Conservation (phyloP, 2,113 vertebrate species). For the Scopus umbretta region DNA sequence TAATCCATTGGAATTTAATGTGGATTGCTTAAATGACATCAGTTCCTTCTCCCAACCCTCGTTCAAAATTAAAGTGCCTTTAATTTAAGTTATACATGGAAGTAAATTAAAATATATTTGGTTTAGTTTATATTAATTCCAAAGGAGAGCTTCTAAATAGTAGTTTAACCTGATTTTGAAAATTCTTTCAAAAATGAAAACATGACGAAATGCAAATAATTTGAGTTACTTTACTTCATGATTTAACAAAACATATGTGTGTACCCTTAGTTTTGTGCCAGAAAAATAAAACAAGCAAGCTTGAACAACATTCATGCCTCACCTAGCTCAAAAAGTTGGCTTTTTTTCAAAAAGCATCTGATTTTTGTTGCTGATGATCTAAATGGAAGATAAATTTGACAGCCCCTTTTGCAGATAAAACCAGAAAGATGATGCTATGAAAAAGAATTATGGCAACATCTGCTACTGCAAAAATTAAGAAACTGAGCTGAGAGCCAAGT, state of each 20-base stretch:
- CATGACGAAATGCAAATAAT: not conserved
- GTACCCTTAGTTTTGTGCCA: not conserved
- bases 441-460: constrained; percentile 69
- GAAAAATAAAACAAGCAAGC: not conserved
- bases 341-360: constrained; percentile 29
- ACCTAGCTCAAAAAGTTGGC: not conserved
- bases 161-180: not conserved
- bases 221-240: not conserved
- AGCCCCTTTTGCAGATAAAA: constrained; percentile 62
- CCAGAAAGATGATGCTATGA: constrained; percentile 53
- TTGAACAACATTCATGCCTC: not conserved
- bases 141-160: not conserved
- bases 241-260: not conserved
- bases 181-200: not conserved
- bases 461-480: constrained; percentile 45
- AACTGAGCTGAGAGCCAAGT: not conserved
- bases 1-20: not conserved
- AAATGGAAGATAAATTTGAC: constrained; percentile 65
- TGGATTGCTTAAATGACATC: not conserved
- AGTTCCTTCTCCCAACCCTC: not conserved
- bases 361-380: constrained; percentile 51
- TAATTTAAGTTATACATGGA: not conserved
- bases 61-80: not conserved
- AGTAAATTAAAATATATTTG: not conserved
- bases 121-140: not conserved